Base-by-base conservation (phyloP, 2,797 vertebrate species). In the Mionectes olivaceus region DNA sequence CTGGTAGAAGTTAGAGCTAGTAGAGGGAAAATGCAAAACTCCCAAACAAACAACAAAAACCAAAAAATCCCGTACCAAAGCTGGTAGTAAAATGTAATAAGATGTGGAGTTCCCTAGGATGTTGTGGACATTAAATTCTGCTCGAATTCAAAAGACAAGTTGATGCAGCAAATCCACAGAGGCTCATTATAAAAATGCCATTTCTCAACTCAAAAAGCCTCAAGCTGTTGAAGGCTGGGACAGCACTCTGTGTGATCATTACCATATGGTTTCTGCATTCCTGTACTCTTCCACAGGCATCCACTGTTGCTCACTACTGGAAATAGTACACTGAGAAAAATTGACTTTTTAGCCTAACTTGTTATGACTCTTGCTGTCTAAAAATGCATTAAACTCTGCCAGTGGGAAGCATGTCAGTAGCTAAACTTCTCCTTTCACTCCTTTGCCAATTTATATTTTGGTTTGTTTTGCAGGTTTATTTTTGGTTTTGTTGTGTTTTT, bases 281-380 rank as follows among this genome's bases (percentile, higher is more conserved):
- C 49, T 84, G 4, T 59, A 19, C 17, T 47, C 35, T 67, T 84
- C 7, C 9, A 22, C 0, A 39, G 8, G 6, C 44, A 82, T 22
- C 17, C 9, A 19, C 19, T 75, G 27, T 30, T 87, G 13, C 19
- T 33, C 3, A 5, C 9, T 79, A 5, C 33, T 60, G 32, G 27
- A 85, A 79, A 75, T 7, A 47, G 2, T 33, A 30, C 12, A 24
- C 52, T 24, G 24, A 83, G 13, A n/a, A 65, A 90, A 86, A 87
- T 4, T 0, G 18, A 32, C 7, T 13, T 83, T 56, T 65, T 32
- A 56, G 7, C 7, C 19, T 81, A 57, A 41, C 11, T 53, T 0
- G 0, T 65, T 81, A 43, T 30, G 32, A 65, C 8, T 52, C 7
- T 43, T 81, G 25, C 3, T 41, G 28, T 63, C 47, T 80, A 43